Percentiles rank a stretch among this genome's conserved stretches.
phyloP scores from a whole-genome alignment of 2,113 vertebrate genomes.

The Notarius lentiginosus region DNA sequence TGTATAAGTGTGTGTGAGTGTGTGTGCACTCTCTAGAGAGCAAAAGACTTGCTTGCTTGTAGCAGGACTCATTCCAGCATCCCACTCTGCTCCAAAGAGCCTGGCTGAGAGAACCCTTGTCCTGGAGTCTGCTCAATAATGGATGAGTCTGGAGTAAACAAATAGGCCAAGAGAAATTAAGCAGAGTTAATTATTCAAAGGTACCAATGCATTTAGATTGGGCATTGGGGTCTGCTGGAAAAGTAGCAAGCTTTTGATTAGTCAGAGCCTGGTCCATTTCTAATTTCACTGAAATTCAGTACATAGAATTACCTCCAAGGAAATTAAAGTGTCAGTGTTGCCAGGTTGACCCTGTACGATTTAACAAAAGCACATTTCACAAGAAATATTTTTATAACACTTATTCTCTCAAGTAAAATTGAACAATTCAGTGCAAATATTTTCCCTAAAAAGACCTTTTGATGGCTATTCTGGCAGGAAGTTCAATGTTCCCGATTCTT shows the following conservation, averaged over 20 bases:
- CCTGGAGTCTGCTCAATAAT: constrained; percentile 53
- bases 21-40: constrained; percentile 27
- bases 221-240: constrained; percentile 7
- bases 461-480: not conserved
- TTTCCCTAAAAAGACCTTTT: not conserved
- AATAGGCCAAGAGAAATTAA: constrained; percentile 53
- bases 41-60: constrained; percentile 21
- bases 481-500: not conserved
- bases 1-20: not conserved
- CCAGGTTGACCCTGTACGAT: not conserved
- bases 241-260: constrained; percentile 17
- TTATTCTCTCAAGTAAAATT: not conserved
- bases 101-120: constrained; percentile 38
- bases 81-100: constrained; percentile 15
- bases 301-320: not conserved
- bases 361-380: not conserved
- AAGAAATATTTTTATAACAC: not conserved
- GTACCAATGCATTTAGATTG: constrained; percentile 41
- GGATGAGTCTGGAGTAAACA: constrained; percentile 52
- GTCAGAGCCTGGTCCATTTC: not conserved
- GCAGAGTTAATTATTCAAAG: constrained; percentile 51
- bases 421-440: not conserved
- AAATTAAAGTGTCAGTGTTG: not conserved
- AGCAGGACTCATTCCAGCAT: constrained; percentile 34
- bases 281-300: not conserved